phyloP scores from a whole-genome alignment of 1,140 invertebrate genomes.

The Galendromus occidentalis region DNA sequence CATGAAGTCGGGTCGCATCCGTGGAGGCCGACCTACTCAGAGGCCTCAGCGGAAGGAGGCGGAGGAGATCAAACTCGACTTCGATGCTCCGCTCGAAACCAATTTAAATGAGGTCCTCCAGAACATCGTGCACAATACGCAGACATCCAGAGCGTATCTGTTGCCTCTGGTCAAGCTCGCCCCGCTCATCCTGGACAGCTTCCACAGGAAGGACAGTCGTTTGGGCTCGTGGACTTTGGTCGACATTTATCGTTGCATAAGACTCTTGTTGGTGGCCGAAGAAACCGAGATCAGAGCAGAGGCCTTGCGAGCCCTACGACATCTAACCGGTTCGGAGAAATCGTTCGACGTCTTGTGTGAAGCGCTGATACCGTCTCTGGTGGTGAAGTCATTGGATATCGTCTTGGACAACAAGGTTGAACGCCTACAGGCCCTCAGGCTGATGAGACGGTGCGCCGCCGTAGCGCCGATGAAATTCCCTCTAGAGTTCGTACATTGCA shows the following conservation, averaged over 20 bases:
- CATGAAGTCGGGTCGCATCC: no score
- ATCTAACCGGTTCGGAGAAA: slow-evolving; percentile 51
- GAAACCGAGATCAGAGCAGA: slow-evolving; percentile 69
- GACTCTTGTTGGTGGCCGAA: slow-evolving; percentile 53
- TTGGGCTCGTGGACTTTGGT: background rate
- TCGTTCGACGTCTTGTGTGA: slow-evolving; percentile 54
- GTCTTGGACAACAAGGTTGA: slow-evolving; percentile 61
- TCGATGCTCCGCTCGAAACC: background rate
- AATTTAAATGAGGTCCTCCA: background rate
- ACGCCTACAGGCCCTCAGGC: slow-evolving; percentile 62
- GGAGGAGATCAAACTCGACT: slow-evolving; percentile 1
- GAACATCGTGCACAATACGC: background rate
- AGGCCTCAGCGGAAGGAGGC: background rate
- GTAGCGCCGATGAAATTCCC: slow-evolving; percentile 44
- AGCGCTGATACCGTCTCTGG: slow-evolving; percentile 55
- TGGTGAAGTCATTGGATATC: slow-evolving; percentile 55
- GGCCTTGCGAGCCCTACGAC: slow-evolving; percentile 57
- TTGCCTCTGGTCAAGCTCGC: background rate
- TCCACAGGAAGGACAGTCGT: background rate
- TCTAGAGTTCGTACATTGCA: slow-evolving; percentile 41
- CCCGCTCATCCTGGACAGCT: background rate
- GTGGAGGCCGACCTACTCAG: no score
- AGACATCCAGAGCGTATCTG: background rate
- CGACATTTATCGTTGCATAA: slow-evolving; percentile 45
- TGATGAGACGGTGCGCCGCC: slow-evolving; percentile 47